Conservation (phyloP, 2,888 invertebrate species). For the Drosophila phalerata region DNA sequence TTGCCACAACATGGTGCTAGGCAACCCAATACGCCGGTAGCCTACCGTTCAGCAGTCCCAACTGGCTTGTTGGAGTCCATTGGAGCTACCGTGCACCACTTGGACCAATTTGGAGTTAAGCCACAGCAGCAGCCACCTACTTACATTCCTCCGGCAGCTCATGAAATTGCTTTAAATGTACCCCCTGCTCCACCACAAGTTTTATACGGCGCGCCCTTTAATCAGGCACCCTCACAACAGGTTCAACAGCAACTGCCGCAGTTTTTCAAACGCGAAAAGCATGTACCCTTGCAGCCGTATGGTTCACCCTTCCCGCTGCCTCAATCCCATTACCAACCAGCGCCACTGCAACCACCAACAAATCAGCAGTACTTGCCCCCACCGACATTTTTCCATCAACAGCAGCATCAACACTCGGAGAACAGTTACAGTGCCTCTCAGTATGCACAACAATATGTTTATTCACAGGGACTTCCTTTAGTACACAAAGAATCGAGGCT, state of each 20-base stretch:
- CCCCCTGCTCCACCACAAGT: conserved; percentile 39
- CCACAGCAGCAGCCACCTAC: conserved; percentile 86
- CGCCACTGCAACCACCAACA: conserved; percentile 40
- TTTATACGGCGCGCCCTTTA: conserved; percentile 22
- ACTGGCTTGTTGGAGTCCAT: conserved; percentile 89
- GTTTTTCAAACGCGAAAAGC: conserved; percentile 61
- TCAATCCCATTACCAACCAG: conserved; percentile 59
- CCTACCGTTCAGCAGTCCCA: conserved; percentile 91
- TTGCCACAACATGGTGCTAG: conserved; percentile 72
- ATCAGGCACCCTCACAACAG: conserved; percentile 42
- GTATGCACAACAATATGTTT: conserved; percentile 68
- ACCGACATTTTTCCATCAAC: conserved; percentile 15
- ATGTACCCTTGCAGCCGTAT: conserved; percentile 46
- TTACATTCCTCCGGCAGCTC: conserved; percentile 89
- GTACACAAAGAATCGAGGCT: conserved; percentile 77
- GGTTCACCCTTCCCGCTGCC: conserved; percentile 55
- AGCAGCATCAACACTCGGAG: conserved; percentile 56
- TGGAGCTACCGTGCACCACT: conserved; percentile 88
- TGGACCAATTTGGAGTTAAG: conserved; percentile 88
- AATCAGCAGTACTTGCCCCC: conserved; percentile 3
- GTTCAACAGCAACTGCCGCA: conserved; percentile 82
- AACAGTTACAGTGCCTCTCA: conserved; percentile 73
- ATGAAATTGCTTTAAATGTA: conserved; percentile 83
- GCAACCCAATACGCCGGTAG: conserved; percentile 87
- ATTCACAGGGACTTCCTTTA: conserved; percentile 77